phyloP scores from a whole-genome alignment of 2,797 vertebrate species.

The Dryobates pubescens region DNA sequence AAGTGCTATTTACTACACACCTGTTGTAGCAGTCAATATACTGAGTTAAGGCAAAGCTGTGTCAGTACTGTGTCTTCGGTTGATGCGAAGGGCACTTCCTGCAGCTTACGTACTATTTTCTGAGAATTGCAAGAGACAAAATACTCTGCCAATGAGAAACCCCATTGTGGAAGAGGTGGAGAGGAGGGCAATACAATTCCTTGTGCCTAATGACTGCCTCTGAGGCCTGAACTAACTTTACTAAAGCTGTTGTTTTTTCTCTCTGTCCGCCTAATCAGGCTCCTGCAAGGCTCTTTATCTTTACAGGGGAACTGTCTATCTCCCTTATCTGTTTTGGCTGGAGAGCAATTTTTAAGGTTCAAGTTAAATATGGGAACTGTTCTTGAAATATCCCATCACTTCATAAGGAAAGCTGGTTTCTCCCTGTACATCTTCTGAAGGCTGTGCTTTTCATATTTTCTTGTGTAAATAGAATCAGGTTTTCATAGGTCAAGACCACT shows the following conservation, averaged over 20 bases:
- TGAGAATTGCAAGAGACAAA: neutral
- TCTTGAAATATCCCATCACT: neutral
- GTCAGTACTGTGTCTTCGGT: neutral
- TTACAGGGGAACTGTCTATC: neutral
- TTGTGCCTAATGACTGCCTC: neutral
- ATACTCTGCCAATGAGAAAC: neutral
- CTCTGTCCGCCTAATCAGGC: neutral
- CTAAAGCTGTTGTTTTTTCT: neutral
- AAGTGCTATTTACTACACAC: neutral
- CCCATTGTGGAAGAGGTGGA: neutral
- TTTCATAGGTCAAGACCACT: neutral
- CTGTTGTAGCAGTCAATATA: neutral
- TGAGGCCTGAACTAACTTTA: neutral
- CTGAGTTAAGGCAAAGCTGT: neutral
- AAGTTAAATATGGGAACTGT: neutral
- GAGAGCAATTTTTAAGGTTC: neutral
- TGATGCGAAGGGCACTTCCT: accelerated
- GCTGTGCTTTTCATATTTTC: neutral
- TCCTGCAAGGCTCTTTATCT: neutral
- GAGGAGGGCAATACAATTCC: neutral
- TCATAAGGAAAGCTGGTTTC: neutral
- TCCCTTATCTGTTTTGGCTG: neutral
- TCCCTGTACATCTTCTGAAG: neutral
- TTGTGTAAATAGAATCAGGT: neutral
- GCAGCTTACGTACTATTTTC: neutral